Evolutionary conservation across 2,888 invertebrate genomes (phyloP), one percentile per base, ranked within the genome.

Genomic region (Caenorhabditis wallacei): DNA sequence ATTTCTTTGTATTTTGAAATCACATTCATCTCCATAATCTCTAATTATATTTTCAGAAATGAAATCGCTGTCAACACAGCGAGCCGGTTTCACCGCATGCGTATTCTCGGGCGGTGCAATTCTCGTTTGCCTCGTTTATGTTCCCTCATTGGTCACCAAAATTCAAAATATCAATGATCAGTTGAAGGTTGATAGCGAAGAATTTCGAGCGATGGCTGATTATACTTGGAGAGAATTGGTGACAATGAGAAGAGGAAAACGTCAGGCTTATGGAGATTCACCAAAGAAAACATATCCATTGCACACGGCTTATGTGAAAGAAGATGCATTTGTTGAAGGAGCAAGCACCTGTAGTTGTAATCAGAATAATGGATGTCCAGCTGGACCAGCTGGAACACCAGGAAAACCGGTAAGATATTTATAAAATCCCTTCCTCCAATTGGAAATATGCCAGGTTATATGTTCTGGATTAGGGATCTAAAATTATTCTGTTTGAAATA

Each of bases 121-220:
- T 26, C 59, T 86, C 10, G 74, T 86, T 30, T 84, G 85, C 18
- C 76, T 87, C 35, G 61, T 87, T 70, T 88, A 88, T 51, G 85
- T 88, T 2, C 88, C 88, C 11, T 85, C 88, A 3, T 79, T 88
- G 46, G 84, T 88, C 46, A 78, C 84, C 63, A 88, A 88, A 79
- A 88, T 88, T 74, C 87, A 87, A 59, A 82, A 61, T 56, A 87
- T 88, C 78, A 84, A 84, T 53, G 86, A 88, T 57, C 84, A 88
- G 86, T 70, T 88, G 18, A 80, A 80, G 80, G 85, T 87, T 8
- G 88, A 88, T 56, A 84, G 86, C 8, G 87, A 88, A 59, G 88
- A 88, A 53, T 88, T 88, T 78, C 84, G 85, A 2, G 85, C 79
- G 4, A 85, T 88, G 82, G 88, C 88, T 51, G 88, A 88, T 54